Percentiles rank a stretch among this genome's conserved stretches.
phyloP scores from a whole-genome alignment of 2,888 invertebrate genomes.

The Spilosoma lubricipeda region DNA sequence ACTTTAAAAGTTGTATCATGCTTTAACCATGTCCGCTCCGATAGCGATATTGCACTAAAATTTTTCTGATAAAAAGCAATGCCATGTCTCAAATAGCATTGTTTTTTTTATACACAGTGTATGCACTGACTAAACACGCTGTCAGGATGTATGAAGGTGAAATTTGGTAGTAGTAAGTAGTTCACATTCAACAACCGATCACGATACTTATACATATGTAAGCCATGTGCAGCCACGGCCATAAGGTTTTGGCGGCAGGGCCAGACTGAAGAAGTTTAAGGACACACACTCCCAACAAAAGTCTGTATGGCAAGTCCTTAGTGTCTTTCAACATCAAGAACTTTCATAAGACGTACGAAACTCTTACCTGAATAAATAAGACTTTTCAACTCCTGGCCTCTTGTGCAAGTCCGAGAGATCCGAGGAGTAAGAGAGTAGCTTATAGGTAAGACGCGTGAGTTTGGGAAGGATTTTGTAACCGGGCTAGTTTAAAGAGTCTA shows the following conservation, averaged over 20 bases:
- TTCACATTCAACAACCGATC: no score
- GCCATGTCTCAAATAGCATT: no score
- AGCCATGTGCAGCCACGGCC: background rate
- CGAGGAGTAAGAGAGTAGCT: background rate
- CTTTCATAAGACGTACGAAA: no score
- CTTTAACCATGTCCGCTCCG: background rate
- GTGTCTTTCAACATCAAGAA: background rate
- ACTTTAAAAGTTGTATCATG: background rate
- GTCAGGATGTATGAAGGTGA: background rate
- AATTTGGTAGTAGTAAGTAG: no score
- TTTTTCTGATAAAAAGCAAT: background rate
- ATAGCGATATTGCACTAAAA: background rate
- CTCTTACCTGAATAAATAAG: no score
- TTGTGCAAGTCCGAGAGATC: background rate
- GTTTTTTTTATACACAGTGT: no score
- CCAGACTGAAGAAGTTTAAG: background rate
- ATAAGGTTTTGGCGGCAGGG: background rate
- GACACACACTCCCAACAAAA: background rate
- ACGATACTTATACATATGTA: no score
- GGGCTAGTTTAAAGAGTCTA: background rate
- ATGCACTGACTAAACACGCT: no score
- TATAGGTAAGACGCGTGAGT: background rate
- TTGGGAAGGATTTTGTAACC: background rate
- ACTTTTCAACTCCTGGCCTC: no score
- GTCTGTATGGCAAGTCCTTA: background rate